phyloP scores from a whole-genome alignment of 2,797 vertebrate species.

The Rhodeus uyekii region DNA sequence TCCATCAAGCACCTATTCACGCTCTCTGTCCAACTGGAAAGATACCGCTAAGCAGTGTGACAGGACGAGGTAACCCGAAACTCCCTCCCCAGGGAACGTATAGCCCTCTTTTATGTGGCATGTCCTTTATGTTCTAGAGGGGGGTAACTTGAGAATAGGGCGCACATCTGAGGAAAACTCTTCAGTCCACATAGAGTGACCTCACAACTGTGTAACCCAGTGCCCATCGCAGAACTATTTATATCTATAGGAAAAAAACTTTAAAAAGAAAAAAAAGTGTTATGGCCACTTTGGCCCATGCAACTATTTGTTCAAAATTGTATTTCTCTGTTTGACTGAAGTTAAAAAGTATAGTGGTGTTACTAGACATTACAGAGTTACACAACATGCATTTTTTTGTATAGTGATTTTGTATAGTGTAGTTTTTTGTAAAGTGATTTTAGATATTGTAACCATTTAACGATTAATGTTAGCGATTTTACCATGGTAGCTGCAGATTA shows the following conservation, averaged over 20 bases:
- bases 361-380: background rate
- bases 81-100: slow-evolving; percentile 68
- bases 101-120: slow-evolving; percentile 59
- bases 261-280: slow-evolving; percentile 33
- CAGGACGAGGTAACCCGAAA: slow-evolving; percentile 65
- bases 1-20: slow-evolving; percentile 47
- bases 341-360: background rate
- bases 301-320: slow-evolving; percentile 17
- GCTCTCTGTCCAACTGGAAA: slow-evolving; percentile 62
- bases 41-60: slow-evolving; percentile 61
- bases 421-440: too few species aligned
- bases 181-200: slow-evolving; percentile 8
- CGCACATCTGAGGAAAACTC: slow-evolving; percentile 23
- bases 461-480: background rate
- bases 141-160: slow-evolving; percentile 49
- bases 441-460: too few species aligned
- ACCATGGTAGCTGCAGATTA: too few species aligned
- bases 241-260: slow-evolving; percentile 21
- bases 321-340: background rate
- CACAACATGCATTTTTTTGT: too few species aligned
- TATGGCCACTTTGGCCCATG: slow-evolving; percentile 33
- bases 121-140: slow-evolving; percentile 69
- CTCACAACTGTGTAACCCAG: slow-evolving; percentile 20
- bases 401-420: too few species aligned
- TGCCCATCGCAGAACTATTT: slow-evolving; percentile 50